These are phyloP conservation scores for Hyperoplus immaculatus DNA, from an alignment of 2,797 vertebrate species.

Conservation along the genomic window DNA sequence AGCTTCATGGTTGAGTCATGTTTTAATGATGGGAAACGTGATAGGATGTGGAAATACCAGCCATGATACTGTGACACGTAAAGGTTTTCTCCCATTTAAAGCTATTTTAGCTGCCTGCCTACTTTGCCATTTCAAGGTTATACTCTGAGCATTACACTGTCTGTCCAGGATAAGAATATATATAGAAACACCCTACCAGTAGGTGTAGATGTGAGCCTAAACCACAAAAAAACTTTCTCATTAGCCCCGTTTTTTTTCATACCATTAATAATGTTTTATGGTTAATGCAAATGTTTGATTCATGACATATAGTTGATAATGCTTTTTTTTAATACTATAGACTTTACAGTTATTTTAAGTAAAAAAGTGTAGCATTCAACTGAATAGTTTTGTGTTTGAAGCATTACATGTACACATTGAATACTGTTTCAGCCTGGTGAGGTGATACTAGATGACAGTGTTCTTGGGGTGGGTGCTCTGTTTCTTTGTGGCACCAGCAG, in stretches of 20 bases:
- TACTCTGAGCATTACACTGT: not conserved
- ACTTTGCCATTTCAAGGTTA: not conserved
- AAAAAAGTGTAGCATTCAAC: not conserved
- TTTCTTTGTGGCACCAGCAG: conserved; percentile 40
- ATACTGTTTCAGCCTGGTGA: conserved; percentile 1
- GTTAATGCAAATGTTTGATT: not conserved
- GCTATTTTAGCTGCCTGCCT: not conserved
- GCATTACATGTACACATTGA: not conserved
- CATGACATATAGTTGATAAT: not conserved
- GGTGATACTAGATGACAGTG: conserved; percentile 44
- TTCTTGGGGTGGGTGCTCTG: conserved; percentile 44
- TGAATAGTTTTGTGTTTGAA: not conserved
- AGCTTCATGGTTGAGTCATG: conserved; percentile 12
- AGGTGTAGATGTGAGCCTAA: not conserved
- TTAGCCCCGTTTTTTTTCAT: not conserved
- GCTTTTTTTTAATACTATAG: not conserved
- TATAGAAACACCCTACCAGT: not conserved
- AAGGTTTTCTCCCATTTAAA: not conserved
- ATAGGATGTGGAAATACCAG: not conserved
- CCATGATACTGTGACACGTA: not conserved
- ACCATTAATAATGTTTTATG: not conserved
- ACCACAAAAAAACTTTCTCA: not conserved
- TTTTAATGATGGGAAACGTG: not conserved
- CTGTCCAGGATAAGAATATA: not conserved
- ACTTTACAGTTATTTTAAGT: not conserved